Conservation (phyloP, 2,113 vertebrate genomes). For the Amia ocellicauda region DNA sequence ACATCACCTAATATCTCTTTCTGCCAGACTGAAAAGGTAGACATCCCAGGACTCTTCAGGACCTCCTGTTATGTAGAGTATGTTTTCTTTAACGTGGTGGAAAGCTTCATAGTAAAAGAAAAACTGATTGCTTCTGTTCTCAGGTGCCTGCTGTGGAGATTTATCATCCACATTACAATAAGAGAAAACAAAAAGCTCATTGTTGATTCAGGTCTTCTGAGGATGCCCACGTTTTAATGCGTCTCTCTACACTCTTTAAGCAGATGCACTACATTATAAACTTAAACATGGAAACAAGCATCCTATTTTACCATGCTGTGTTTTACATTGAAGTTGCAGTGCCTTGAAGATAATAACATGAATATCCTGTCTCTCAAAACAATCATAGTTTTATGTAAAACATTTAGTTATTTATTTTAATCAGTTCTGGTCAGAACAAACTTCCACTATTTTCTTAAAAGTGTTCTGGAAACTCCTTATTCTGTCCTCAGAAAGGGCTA, state of each 20-base stretch:
- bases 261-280: neutral
- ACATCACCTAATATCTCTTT: too few relatives aligned
- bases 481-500: too few relatives aligned
- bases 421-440: too few relatives aligned
- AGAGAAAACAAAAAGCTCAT: constrained; percentile 5
- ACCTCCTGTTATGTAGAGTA: too few relatives aligned
- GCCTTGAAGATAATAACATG: neutral
- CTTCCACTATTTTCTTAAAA: too few relatives aligned
- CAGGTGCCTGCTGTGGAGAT: neutral
- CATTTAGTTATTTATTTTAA: too few relatives aligned
- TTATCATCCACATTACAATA: neutral
- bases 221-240: neutral
- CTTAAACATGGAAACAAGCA: constrained; percentile 7
- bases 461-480: too few relatives aligned
- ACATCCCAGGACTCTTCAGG: too few relatives aligned
- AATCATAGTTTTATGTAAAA: neutral
- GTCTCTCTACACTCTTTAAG: constrained; percentile 6
- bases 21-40: too few relatives aligned
- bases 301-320: neutral
- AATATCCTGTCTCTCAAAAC: constrained; percentile 6
- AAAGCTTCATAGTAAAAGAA: too few relatives aligned
- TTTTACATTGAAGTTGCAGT: constrained; percentile 4
- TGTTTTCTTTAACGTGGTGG: too few relatives aligned
- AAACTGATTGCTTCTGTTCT: too few relatives aligned
- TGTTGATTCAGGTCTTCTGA: neutral